These are phyloP conservation scores for Papilio elwesi DNA, from an alignment of 2,888 invertebrate genomes.

Conservation along the genomic window DNA sequence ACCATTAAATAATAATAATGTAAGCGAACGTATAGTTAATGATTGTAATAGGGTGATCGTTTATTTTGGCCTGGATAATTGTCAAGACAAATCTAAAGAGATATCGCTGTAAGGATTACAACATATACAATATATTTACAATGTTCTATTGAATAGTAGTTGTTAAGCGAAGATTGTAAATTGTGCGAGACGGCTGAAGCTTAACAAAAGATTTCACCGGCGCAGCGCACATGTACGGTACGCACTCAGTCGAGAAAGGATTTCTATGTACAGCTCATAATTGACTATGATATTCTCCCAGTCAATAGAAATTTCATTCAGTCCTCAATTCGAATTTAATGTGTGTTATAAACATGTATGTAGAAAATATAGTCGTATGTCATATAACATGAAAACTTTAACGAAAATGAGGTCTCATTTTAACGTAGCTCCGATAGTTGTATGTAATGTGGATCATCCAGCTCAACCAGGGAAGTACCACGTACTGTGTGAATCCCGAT, in stretches of 20 bases:
- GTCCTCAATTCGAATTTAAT: not conserved
- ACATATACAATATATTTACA: not conserved
- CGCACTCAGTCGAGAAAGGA: constrained; percentile 24
- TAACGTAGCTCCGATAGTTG: too few species aligned
- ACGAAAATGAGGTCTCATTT: too few species aligned
- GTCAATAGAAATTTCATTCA: constrained; percentile 9
- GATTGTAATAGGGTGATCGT: too few species aligned
- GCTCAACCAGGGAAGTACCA: too few species aligned
- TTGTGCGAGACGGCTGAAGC: constrained; percentile 15
- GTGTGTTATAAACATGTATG: not conserved
- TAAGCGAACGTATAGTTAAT: too few species aligned
- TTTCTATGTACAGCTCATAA: constrained; percentile 29
- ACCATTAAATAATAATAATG: too few species aligned
- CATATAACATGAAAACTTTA: too few species aligned
- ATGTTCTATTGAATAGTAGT: constrained; percentile 12
- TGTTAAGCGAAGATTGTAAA: constrained; percentile 25
- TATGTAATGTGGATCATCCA: too few species aligned
- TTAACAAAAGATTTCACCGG: constrained; percentile 26
- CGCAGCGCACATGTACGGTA: constrained; percentile 11
- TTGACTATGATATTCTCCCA: constrained; percentile 17
- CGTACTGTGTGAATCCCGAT: too few species aligned
- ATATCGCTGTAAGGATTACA: not conserved
- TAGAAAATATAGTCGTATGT: not conserved
- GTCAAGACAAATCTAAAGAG: not conserved
- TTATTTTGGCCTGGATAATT: not conserved